A percentile compares a stretch with the other conserved stretches of the same genome.
Conservation (phyloP, 37 sponge, comb jelly and placozoan species). For the Spongilla lacustris region DNA sequence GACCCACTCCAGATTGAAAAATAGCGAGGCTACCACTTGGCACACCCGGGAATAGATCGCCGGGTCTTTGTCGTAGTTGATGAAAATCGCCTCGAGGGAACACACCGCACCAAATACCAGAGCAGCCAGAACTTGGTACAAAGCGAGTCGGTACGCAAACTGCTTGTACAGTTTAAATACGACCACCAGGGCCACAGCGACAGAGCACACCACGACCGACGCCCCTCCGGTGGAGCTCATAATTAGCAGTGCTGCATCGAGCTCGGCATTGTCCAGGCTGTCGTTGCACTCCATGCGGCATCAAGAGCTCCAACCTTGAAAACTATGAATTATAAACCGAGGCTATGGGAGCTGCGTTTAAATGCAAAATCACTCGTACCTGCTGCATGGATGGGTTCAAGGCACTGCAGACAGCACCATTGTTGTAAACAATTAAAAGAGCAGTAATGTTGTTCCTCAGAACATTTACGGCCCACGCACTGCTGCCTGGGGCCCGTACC, state of each 20-base stretch:
- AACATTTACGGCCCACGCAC: too few species aligned
- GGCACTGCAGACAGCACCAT: too few species aligned
- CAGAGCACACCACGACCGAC: background rate
- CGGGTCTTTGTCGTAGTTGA: background rate
- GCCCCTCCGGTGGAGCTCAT: background rate
- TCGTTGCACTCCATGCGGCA: background rate
- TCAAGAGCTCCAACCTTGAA: too few species aligned
- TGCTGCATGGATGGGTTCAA: too few species aligned
- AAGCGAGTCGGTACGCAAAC: background rate
- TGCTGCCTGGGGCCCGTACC: too few species aligned
- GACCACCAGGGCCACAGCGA: background rate
- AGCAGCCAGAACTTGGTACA: slow-evolving; percentile 5
- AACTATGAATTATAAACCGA: too few species aligned
- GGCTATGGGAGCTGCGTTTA: too few species aligned
- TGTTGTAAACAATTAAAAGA: too few species aligned
- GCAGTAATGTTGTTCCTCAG: too few species aligned
- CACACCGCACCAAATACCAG: background rate
- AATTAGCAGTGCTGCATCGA: background rate
- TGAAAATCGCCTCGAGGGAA: background rate
- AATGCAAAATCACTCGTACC: too few species aligned
- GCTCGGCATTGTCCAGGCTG: background rate
- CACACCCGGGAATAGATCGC: background rate
- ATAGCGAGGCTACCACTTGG: background rate
- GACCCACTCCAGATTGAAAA: background rate
- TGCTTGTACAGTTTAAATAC: background rate